A percentile compares a stretch with the other conserved stretches of the same genome.
These are phyloP conservation scores for Proteles cristata DNA, from an alignment of 2,113 vertebrate genomes.

Conservation along the genomic window DNA sequence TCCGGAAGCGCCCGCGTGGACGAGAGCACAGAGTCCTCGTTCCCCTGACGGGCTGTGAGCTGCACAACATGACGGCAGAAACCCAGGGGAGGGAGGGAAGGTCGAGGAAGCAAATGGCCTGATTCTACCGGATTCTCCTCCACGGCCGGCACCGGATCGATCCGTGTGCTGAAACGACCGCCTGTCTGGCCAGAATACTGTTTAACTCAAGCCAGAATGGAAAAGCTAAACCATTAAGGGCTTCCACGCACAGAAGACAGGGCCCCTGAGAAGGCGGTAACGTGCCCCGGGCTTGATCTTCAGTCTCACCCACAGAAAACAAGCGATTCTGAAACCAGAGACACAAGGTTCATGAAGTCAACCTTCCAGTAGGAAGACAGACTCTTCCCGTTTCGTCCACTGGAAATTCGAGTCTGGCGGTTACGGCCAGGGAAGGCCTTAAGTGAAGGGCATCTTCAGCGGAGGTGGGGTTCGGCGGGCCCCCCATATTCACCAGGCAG, in stretches of 20 bases:
- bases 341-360: neutral
- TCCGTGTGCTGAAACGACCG: rapidly evolving
- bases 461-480: neutral
- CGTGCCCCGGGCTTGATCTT: neutral
- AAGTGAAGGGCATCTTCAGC: neutral
- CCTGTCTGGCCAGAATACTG: rapidly evolving
- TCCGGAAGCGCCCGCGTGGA: rapidly evolving
- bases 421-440: neutral
- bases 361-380: neutral
- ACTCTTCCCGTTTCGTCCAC: neutral
- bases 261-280: neutral
- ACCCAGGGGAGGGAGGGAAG: neutral
- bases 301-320: neutral
- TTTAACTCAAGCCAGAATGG: no score
- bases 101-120: neutral
- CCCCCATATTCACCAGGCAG: rapidly evolving
- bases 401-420: slow-evolving; percentile 56
- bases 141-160: rapidly evolving
- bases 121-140: no score
- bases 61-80: neutral
- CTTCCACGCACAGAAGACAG: neutral
- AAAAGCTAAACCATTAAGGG: neutral
- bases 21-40: neutral
- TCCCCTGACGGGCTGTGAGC: neutral
- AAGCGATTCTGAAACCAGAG: slow-evolving; percentile 28